Percentiles rank a stretch among this genome's conserved stretches.
These are phyloP conservation scores for Heloderma charlesbogerti DNA, from an alignment of 2,113 vertebrate genomes.

Conservation along the genomic window DNA sequence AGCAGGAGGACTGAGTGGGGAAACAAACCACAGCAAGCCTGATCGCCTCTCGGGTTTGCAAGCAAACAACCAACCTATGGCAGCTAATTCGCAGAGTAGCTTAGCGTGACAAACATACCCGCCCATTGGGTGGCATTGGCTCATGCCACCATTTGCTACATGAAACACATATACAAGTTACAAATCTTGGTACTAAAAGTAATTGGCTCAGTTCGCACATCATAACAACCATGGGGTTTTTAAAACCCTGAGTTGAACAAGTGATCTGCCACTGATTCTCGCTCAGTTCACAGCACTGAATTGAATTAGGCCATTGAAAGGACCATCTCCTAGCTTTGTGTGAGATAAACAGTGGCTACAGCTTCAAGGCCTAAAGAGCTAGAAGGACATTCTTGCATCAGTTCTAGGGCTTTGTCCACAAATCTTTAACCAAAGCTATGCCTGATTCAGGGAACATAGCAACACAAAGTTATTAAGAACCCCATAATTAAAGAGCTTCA, in stretches of 20 bases:
- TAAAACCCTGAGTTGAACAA: too few relatives aligned
- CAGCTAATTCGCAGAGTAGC: too few relatives aligned
- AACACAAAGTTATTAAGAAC: background rate
- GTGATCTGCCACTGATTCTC: too few relatives aligned
- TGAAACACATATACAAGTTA: background rate
- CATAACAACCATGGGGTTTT: too few relatives aligned
- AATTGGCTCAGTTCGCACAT: too few relatives aligned
- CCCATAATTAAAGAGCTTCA: background rate
- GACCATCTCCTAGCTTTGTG: background rate
- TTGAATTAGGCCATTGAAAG: background rate
- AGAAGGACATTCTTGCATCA: background rate
- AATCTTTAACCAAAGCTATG: background rate
- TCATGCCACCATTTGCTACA: background rate
- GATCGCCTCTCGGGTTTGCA: too few relatives aligned
- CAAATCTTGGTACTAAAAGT: background rate
- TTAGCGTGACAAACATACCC: too few relatives aligned
- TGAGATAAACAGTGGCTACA: background rate
- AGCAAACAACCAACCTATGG: too few relatives aligned
- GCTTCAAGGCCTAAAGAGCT: background rate
- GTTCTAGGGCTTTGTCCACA: background rate
- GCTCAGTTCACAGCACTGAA: too few relatives aligned
- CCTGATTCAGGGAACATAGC: background rate
- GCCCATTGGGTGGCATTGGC: background rate
- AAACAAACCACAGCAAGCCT: too few relatives aligned
- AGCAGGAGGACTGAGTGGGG: too few relatives aligned